A percentile compares a stretch with the other conserved stretches of the same genome.
These are phyloP conservation scores for Drosophila melanica DNA, from an alignment of 1,140 invertebrate genomes.

Conservation along the genomic window DNA sequence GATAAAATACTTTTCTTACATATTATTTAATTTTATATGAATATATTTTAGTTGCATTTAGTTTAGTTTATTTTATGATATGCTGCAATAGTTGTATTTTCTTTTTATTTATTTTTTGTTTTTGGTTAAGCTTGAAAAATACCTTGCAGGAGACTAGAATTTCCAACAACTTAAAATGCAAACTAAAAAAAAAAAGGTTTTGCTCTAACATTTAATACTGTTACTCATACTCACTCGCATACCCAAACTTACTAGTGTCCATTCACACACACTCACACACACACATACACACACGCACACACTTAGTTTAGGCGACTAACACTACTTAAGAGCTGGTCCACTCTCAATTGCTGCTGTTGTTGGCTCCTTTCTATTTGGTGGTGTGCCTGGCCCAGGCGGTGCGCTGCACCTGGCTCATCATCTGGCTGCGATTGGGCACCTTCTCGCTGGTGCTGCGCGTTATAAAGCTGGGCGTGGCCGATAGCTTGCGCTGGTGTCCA, in stretches of 20 bases:
- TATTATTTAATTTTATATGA: slow-evolving; percentile 2
- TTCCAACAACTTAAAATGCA: slow-evolving; percentile 28
- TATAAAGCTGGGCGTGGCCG: slow-evolving; percentile 86
- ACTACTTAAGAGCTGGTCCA: slow-evolving; percentile 44
- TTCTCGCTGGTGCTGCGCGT: slow-evolving; percentile 93
- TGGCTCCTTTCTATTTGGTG: slow-evolving; percentile 87
- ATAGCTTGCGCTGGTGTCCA: slow-evolving; percentile 80
- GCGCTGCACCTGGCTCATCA: slow-evolving; percentile 92
- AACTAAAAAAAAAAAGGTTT: slow-evolving; percentile 27
- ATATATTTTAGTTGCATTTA: slow-evolving; percentile 11
- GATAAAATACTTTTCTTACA: slow-evolving; percentile 36
- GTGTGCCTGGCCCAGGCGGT: slow-evolving; percentile 93
- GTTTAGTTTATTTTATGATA: slow-evolving; percentile 30
- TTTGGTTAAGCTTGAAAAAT: slow-evolving; percentile 20
- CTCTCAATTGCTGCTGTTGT: not conserved
- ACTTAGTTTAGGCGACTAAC: slow-evolving; percentile 24
- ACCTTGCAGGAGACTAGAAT: slow-evolving; percentile 43
- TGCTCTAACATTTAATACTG: slow-evolving; percentile 50
- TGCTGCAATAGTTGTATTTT: slow-evolving; percentile 30
- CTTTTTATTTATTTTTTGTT: no score
- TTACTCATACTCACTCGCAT: slow-evolving; percentile 17
- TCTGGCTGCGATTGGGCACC: slow-evolving; percentile 91
- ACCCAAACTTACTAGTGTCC: slow-evolving; percentile 5
- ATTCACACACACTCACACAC: slow-evolving; percentile 3
- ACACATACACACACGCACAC: slow-evolving; percentile 1